Evolutionary conservation across 2,888 invertebrate species (phyloP).

Genomic region (Brenthis hecate): DNA sequence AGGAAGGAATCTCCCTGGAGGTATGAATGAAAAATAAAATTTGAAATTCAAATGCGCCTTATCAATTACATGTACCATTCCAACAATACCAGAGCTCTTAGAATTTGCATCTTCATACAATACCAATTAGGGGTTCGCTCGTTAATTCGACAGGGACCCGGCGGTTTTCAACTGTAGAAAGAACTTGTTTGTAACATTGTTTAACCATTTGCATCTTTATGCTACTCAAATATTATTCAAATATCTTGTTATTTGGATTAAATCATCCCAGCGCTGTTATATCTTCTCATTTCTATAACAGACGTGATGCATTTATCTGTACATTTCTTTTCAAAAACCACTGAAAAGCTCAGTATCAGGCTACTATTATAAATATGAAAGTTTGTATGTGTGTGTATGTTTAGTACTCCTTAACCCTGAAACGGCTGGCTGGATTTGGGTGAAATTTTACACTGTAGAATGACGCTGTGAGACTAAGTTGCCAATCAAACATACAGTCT

Average conservation of each 20-base stretch:
- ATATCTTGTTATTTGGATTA: background rate
- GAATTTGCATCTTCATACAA: conserved; percentile 79
- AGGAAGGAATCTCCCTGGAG: conserved; percentile 46
- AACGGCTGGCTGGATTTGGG: too few species aligned
- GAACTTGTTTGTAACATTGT: conserved; percentile 35
- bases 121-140: conserved; percentile 70
- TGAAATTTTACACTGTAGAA: too few species aligned
- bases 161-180: conserved; percentile 60
- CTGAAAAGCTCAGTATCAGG: too few species aligned
- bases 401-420: too few species aligned
- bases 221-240: conserved; percentile 45
- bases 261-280: too few species aligned
- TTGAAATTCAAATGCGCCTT: conserved; percentile 79
- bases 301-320: too few species aligned
- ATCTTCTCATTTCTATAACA: too few species aligned
- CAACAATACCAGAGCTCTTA: conserved; percentile 65
- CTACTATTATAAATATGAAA: too few species aligned
- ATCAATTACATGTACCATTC: conserved; percentile 77
- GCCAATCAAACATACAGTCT: too few species aligned
- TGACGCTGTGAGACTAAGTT: too few species aligned
- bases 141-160: conserved; percentile 61
- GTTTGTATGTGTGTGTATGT: too few species aligned
- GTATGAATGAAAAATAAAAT: conserved; percentile 59
- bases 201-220: conserved; percentile 69
- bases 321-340: too few species aligned